Evolutionary conservation across 2,113 vertebrate genomes (phyloP).

Genomic region (Arvicanthis niloticus): DNA sequence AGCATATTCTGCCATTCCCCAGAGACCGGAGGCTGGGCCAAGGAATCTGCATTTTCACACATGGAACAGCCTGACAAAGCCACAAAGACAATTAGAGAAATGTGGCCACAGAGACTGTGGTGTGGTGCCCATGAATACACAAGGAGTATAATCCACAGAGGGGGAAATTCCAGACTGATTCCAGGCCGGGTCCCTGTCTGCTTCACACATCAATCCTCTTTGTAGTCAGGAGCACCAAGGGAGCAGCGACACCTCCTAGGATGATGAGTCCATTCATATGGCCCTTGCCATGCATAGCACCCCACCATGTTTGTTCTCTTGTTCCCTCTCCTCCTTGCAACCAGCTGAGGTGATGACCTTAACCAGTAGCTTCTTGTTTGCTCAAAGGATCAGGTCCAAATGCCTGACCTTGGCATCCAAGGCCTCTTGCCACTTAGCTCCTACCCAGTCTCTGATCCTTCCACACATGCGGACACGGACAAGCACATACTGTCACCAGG

Average conservation of each 20-base stretch:
- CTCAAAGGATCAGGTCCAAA: neutral
- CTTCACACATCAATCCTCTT: neutral
- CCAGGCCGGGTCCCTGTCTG: neutral
- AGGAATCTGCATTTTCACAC: neutral
- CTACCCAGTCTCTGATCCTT: neutral
- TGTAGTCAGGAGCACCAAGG: neutral
- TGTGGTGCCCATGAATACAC: neutral
- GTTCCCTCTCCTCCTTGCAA: neutral
- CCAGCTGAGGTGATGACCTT: neutral
- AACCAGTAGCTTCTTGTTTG: neutral
- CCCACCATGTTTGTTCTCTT: neutral
- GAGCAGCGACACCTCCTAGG: neutral
- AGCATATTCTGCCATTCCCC: neutral
- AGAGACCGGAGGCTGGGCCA: neutral
- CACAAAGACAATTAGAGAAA: neutral
- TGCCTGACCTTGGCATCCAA: neutral
- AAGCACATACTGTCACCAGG: neutral
- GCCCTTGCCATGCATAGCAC: neutral
- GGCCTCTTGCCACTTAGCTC: neutral
- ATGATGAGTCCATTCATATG: fast-evolving
- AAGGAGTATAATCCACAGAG: neutral
- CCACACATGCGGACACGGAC: neutral
- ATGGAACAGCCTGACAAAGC: neutral
- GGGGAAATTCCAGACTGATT: neutral
- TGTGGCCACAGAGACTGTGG: neutral